Evolutionary conservation across 2,113 vertebrate genomes (phyloP), one percentile per base, ranked within the genome.

Genomic region (Eolophus roseicapilla): DNA sequence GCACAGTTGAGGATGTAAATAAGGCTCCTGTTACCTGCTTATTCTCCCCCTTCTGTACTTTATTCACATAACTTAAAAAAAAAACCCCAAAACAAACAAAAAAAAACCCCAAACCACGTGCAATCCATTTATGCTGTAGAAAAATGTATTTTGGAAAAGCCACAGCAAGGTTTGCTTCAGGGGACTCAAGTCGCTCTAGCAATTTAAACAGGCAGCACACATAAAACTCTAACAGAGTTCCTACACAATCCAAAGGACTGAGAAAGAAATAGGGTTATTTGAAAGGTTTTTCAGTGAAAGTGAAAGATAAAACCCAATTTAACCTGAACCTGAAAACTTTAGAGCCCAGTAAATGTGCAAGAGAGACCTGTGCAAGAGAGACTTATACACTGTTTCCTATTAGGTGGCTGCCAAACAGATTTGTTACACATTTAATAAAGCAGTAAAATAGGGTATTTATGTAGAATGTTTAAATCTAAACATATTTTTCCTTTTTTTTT

Each of bases 391-490:
- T 12, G 24, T 71, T 95, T 93, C 79, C 24, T 90, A 44, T 28
- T 33, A 83, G 31, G 17, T 55, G 57, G 13, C 50, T 95, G 85
- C 62, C 85, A 90, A 91, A 82, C 24, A 93, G 85, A 78, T 86
- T 70, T 91, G 69, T 75, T 78, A 78, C 35, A 81, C 52, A 29
- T 91, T 91, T 86, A 88, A 94, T 55, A 92, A 77, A 95, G 50
- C 46, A 75, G 24, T 80, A 92, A 96, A 95, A 86, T 59, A 90
- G 94, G 33, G 25, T 47, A 83, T 88, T 94, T 85, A 43, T 49
- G 28, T 24, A 71, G 23, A 55, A 86, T 14, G 5, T 35, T 86
- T 75, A 89, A 88, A 50, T 64, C 49, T 50, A 88, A 93, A 73
- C 20, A 10, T 52, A 79, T 55, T 71, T 46, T 43, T 71, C 33